Conservation (phyloP, 37 sponge, comb jelly and placozoan species). For the Ianthella basta region DNA sequence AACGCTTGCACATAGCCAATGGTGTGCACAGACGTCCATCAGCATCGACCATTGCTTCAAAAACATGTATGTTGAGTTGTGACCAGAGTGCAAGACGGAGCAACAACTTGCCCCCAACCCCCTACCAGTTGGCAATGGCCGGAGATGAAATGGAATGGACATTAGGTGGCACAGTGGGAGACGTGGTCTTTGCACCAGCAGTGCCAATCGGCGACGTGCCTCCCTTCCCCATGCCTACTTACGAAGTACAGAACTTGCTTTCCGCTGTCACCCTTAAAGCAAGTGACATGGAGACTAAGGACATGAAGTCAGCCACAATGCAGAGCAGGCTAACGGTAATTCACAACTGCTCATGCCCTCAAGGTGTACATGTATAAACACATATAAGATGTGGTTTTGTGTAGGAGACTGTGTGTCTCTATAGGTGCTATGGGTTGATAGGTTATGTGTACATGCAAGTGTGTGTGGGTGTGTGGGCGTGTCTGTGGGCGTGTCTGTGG, state of each 20-base stretch:
- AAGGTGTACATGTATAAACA: background rate
- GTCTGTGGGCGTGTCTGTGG: too few species aligned
- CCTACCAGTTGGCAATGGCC: background rate
- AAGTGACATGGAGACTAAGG: background rate
- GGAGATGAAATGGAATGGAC: background rate
- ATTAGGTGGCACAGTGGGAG: background rate
- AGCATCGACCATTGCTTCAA: too few species aligned
- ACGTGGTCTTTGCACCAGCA: background rate
- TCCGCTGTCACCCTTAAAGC: background rate
- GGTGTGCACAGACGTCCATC: too few species aligned
- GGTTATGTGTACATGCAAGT: too few species aligned
- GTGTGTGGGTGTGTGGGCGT: too few species aligned
- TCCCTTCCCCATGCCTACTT: constrained; percentile 20
- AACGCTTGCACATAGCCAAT: too few species aligned
- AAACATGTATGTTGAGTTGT: too few species aligned
- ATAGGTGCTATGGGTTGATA: too few species aligned
- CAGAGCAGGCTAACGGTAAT: background rate
- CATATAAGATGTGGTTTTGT: background rate
- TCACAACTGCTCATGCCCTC: background rate
- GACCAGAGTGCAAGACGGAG: too few species aligned
- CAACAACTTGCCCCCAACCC: too few species aligned
- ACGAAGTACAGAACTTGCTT: constrained; percentile 12
- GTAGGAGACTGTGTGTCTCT: too few species aligned
- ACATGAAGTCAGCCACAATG: background rate
- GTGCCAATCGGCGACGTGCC: background rate